Conservation (phyloP, 2,113 vertebrate genomes). For the Balaeniceps rex region DNA sequence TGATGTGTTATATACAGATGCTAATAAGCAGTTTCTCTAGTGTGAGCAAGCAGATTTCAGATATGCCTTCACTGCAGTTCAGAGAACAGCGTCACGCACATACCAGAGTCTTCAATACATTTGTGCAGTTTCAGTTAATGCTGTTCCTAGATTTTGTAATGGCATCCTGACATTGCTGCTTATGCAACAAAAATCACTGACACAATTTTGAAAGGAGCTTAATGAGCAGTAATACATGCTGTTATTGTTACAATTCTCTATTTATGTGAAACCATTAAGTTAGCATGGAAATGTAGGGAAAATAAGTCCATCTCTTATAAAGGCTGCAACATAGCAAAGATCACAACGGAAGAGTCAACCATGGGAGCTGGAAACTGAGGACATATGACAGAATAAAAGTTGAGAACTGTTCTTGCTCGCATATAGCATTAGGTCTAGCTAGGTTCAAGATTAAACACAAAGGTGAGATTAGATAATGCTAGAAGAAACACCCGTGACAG, state of each 20-base stretch:
- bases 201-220: constrained; percentile 22
- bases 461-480: not conserved
- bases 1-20: constrained; percentile 57
- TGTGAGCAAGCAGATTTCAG: constrained; percentile 60
- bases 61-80: constrained; percentile 24
- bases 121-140: not conserved
- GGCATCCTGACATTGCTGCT: constrained; percentile 6
- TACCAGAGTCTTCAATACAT: not conserved
- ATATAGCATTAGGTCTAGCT: not conserved
- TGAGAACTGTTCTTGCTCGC: not conserved
- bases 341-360: not conserved
- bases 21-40: constrained; percentile 67
- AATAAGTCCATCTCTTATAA: not conserved
- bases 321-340: not conserved
- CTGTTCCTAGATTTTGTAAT: not conserved
- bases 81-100: not conserved
- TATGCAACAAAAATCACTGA: not conserved
- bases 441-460: not conserved
- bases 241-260: not conserved
- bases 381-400: not conserved
- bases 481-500: not conserved
- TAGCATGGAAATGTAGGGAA: not conserved
- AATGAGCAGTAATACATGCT: not conserved
- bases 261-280: not conserved
- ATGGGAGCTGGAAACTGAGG: not conserved